Evolutionary conservation across 2,113 vertebrate genomes (phyloP).

Genomic region (Centrocercus urophasianus): DNA sequence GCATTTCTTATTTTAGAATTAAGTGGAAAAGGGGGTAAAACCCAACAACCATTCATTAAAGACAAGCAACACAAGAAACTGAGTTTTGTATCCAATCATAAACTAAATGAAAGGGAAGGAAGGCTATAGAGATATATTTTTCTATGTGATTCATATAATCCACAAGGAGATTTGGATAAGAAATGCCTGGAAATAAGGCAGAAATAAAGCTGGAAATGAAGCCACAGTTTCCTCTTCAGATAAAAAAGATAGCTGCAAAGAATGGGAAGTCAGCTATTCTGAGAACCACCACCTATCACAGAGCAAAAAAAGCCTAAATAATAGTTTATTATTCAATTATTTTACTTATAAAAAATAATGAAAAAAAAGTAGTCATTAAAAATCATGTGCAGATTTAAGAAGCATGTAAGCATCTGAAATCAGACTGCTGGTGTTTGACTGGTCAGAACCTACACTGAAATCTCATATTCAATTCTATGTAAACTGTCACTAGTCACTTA

Average conservation of each 20-base stretch:
- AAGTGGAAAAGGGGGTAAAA: neutral
- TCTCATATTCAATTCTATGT: neutral
- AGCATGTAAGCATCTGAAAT: neutral
- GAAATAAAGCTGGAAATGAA: neutral
- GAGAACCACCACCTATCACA: neutral
- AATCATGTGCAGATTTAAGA: neutral
- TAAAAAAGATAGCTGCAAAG: neutral
- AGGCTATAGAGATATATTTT: neutral
- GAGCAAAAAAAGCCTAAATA: neutral
- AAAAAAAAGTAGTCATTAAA: too few species aligned
- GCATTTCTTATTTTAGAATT: neutral
- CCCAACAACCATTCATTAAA: neutral
- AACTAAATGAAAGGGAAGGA: neutral
- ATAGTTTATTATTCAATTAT: neutral
- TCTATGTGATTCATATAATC: neutral
- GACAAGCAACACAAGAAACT: neutral
- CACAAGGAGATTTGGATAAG: accelerated
- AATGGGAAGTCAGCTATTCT: neutral
- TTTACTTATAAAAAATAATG: neutral
- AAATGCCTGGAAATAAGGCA: neutral
- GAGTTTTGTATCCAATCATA: neutral
- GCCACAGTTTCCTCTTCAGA: neutral
- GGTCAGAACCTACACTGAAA: neutral
- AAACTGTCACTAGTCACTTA: neutral
- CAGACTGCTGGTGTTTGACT: neutral